Conservation (phyloP, 2,113 vertebrate species). For the Dasyornis broadbenti region DNA sequence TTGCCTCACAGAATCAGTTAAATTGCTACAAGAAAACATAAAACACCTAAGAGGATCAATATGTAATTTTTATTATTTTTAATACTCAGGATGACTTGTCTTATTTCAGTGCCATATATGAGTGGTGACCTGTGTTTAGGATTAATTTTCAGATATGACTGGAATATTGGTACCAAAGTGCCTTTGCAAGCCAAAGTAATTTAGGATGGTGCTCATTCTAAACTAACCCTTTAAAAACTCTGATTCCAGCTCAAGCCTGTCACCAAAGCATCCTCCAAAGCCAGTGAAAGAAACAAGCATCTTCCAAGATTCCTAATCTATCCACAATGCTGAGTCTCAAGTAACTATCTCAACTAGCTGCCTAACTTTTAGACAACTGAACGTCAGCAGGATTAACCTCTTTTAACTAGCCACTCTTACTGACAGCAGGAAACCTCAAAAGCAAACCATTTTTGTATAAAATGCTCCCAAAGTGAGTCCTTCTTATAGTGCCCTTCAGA, state of each 20-base stretch:
- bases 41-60: neutral
- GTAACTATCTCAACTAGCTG: neutral
- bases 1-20: neutral
- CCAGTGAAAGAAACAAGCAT: neutral
- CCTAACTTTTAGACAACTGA: neutral
- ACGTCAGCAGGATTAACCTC: neutral
- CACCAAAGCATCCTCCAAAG: neutral
- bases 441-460: neutral
- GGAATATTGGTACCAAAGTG: neutral
- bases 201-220: neutral
- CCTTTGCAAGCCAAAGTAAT: neutral
- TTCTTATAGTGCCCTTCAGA: constrained; percentile 22
- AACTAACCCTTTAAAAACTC: neutral
- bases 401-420: neutral
- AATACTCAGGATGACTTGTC: neutral
- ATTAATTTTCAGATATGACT: neutral
- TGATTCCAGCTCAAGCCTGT: neutral
- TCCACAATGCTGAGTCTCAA: neutral
- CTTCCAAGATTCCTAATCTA: neutral
- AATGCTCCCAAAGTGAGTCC: neutral
- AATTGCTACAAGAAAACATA: neutral
- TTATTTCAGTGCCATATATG: neutral
- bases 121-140: neutral
- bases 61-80: neutral
- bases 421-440: neutral